A percentile compares a stretch with the other conserved stretches of the same genome.
Evolutionary conservation across 2,888 invertebrate species (phyloP).

Genomic region (Caenorhabditis panamensis): DNA sequence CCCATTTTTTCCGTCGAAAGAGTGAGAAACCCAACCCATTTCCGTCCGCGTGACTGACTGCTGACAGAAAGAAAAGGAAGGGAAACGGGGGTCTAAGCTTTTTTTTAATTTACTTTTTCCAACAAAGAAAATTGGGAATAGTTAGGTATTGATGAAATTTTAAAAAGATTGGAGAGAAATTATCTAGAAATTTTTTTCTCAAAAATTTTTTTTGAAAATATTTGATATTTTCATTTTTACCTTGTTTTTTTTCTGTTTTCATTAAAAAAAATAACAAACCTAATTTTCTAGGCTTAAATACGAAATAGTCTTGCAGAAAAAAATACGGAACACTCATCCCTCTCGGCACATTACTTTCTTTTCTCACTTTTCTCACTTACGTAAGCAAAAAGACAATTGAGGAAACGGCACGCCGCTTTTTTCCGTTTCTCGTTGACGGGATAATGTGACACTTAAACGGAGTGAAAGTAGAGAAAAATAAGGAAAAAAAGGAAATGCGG

Average conservation of each 20-base stretch:
- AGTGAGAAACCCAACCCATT: too few species aligned
- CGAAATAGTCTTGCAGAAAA: too few species aligned
- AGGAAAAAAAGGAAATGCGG: background rate
- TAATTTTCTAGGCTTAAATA: too few species aligned
- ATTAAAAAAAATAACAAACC: background rate
- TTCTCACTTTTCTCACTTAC: background rate
- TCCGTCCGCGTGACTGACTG: background rate
- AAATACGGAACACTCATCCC: background rate
- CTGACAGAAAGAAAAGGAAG: background rate
- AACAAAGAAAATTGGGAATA: too few species aligned
- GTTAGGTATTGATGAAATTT: too few species aligned
- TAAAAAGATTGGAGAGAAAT: too few species aligned
- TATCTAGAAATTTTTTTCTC: too few species aligned
- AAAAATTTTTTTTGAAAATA: too few species aligned
- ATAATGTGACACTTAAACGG: slow-evolving; percentile 50
- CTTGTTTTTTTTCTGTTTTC: background rate
- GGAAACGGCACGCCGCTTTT: background rate
- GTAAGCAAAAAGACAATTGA: slow-evolving; percentile 1
- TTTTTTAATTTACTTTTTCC: too few species aligned
- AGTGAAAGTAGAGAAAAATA: slow-evolving; percentile 4
- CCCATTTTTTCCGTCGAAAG: background rate
- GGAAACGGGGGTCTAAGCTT: background rate
- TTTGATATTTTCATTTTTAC: too few species aligned
- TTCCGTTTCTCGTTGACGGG: slow-evolving; percentile 48
- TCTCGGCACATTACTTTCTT: background rate